Base-by-base conservation (phyloP, 1,140 invertebrate species). In the Atta texana region DNA sequence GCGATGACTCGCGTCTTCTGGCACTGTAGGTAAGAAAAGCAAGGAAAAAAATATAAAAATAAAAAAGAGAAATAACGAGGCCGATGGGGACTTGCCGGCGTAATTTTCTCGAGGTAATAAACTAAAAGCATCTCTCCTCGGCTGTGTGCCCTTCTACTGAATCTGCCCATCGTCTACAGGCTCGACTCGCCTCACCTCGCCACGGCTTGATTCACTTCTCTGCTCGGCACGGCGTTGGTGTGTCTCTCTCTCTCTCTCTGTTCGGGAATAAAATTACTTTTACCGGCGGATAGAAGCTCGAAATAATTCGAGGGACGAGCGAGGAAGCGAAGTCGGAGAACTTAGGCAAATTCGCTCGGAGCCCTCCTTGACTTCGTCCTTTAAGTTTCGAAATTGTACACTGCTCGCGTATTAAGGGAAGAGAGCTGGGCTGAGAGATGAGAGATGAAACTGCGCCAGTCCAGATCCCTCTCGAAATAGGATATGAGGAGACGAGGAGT, bases 61-160 rank as follows among this genome's bases (percentile, higher is more conserved):
- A 21, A 10, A 69, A 69, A n/a, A 34, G 18, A n/a, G 18, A 31
- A 77, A 89, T 85, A 63, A 68, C 72, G 63, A 68, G 75, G 39
- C 44, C 77, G 66, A 86, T 66, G 44, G 64, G 34, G 49, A 74
- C 77, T 86, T 74, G 75, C 61, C 69, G 74, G 51, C 86, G 88
- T 91, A 92, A 90, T 91, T 88, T 89, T 87, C 87, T 89, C 85
- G 53, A 78, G 81, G 87, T 92, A 92, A 92, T 92, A 91, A 92
- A 91, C 91, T 92, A 92, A 92, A 92, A 92, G 89, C 88, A 89
- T 90, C 78, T 82, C 85, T 86, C 76, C 78, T 63, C 64, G 78
- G 86, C 21, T 64, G 63, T 44, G 14, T 69, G 77, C 61, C 31
- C 51, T 78, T 69, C 86, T 28, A 72, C 66, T 68, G 71, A 72